Base-by-base conservation (phyloP, 2,797 vertebrate species). In the Leuciscus waleckii region DNA sequence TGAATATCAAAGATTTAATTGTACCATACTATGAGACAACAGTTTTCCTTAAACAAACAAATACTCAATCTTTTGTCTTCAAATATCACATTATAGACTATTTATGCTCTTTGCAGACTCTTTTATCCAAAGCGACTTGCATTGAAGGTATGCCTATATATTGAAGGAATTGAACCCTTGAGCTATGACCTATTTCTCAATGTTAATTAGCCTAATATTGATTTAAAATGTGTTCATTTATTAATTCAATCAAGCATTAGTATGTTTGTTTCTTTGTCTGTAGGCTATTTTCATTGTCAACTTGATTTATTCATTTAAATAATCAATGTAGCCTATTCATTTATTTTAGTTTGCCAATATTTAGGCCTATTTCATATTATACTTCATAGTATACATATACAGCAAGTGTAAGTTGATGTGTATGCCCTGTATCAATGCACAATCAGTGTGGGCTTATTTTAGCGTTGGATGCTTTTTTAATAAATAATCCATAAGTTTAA, bases 401-500 rank as follows among this genome's bases (percentile, higher is more conserved):
- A 74, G 29, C n/a, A 29, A 26, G 4, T 46, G 43, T 10, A 56
- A 8, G 54, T 54, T 56, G 23, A 7, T 9, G 51, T 56, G 54
- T 23, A 54, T 39, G 7, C 13, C 19, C 17, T 61, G 43, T 5
- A 16, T 16, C 11, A 49, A 49, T 49, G 46, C 14, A 49, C 14
- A 16, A 56, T 39, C 1, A 23, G 3, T 4, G 26, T 56, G 65
- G 6, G 17, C 14, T 76, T n/a, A 82, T 4, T 73, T 39, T 1
- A 21, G 19, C 0, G 19, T 65, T 68, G 21, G 6, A 16, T 29
- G 35, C 7, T 8, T 10, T 69, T 41, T 56, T 43, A 81, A 76
- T 76, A 69, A 76, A 86, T 69, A 69, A 74, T 58, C 41, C 23
- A 77, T 68, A 37, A 65, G 1, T 32, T 16, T 35, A 69, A 29